phyloP scores from a whole-genome alignment of 2,888 invertebrate genomes.

The Rotaria macrura region DNA sequence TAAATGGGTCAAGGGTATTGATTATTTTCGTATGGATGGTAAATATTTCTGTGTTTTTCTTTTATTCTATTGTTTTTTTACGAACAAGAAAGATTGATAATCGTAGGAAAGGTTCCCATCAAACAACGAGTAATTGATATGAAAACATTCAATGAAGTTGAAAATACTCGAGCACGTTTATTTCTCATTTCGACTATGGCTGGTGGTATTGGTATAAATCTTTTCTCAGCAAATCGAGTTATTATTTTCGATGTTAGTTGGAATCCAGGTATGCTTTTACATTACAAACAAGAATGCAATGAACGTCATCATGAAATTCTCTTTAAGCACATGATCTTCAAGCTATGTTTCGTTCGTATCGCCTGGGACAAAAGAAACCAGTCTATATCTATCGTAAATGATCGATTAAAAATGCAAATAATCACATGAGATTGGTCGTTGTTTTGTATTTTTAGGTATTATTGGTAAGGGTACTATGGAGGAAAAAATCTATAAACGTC shows the following conservation, averaged over 20 bases:
- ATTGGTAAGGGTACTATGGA: conserved; percentile 91
- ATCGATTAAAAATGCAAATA: neutral
- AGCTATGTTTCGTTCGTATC: conserved; percentile 89
- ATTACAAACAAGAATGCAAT: no score
- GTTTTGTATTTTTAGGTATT: no score
- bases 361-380: conserved; percentile 93
- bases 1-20: conserved; percentile 44
- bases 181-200: conserved; percentile 92
- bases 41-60: conserved; percentile 64
- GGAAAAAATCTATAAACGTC: conserved; percentile 90
- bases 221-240: conserved; percentile 90
- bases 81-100: neutral
- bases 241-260: conserved; percentile 96
- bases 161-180: conserved; percentile 54
- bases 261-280: conserved; percentile 68
- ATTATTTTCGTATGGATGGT: conserved; percentile 66
- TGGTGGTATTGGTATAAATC: conserved; percentile 89
- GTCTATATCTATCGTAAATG: conserved; percentile 78
- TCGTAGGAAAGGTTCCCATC: conserved; percentile 47
- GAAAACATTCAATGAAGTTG: conserved; percentile 68
- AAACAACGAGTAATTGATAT: conserved; percentile 74
- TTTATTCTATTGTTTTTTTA: neutral
- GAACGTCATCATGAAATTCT: no score
- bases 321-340: conserved; percentile 73
- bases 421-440: neutral